Evolutionary conservation across 2,888 invertebrate genomes (phyloP).

Genomic region (Hydrotaea diabolus): DNA sequence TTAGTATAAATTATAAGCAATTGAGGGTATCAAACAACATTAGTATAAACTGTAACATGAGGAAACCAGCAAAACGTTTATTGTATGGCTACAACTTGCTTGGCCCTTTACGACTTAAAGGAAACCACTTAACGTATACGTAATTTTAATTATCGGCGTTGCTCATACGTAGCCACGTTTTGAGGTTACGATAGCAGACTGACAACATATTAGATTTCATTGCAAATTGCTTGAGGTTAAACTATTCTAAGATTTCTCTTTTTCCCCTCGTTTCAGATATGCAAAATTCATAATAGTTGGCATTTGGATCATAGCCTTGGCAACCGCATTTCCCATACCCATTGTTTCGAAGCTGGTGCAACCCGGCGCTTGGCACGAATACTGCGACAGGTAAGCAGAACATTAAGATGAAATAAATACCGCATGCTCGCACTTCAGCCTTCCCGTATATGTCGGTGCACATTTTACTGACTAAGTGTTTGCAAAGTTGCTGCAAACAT

Average conservation of each 20-base stretch:
- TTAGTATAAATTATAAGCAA: no score
- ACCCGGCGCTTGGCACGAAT: slow-evolving; percentile 84
- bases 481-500: background rate
- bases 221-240: slow-evolving; percentile 2
- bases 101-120: background rate
- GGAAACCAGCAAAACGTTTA: no score
- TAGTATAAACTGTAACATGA: no score
- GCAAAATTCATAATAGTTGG: slow-evolving; percentile 80
- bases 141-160: background rate
- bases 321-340: slow-evolving; percentile 91
- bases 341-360: slow-evolving; percentile 86
- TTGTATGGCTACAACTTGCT: no score
- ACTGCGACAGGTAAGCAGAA: slow-evolving; percentile 85
- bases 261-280: slow-evolving; percentile 73
- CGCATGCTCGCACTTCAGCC: background rate
- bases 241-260: background rate
- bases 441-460: no score
- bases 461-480: background rate
- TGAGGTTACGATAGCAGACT: no score
- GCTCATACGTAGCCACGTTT: background rate
- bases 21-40: no score
- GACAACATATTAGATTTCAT: background rate
- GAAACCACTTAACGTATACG: background rate
- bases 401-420: background rate
- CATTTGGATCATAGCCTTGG: slow-evolving; percentile 83